Percentiles rank a stretch among this genome's conserved stretches.
Conservation (phyloP, 2,888 invertebrate species). For the Cosmia trapezina region DNA sequence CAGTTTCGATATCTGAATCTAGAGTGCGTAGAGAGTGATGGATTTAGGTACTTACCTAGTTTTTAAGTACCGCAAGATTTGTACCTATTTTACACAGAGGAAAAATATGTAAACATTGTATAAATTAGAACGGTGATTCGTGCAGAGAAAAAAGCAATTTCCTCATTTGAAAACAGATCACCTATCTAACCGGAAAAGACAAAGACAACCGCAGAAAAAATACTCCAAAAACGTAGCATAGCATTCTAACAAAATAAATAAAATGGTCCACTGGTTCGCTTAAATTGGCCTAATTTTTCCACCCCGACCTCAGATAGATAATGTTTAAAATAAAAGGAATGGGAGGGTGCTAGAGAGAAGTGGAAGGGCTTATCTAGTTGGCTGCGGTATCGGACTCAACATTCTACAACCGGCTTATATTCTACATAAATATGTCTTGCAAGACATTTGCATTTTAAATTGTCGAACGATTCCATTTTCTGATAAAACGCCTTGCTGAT, state of each 20-base stretch:
- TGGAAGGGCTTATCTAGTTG: conserved; percentile 77
- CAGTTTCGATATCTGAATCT: conserved; percentile 31
- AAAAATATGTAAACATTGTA: conserved; percentile 10
- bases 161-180: conserved; percentile 53
- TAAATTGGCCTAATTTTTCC: conserved; percentile 65
- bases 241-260: conserved; percentile 59
- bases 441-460: conserved; percentile 62
- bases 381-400: conserved; percentile 74
- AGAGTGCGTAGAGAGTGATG: conserved; percentile 11
- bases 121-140: conserved; percentile 19
- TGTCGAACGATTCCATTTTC: conserved; percentile 63
- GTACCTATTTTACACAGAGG: background rate
- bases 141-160: conserved; percentile 36
- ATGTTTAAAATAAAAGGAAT: conserved; percentile 77
- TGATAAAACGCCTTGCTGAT: conserved; percentile 62
- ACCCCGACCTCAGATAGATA: conserved; percentile 72
- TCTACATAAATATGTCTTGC: conserved; percentile 67
- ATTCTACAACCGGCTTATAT: conserved; percentile 70
- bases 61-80: background rate
- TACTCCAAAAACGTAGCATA: conserved; percentile 33
- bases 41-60: conserved; percentile 1
- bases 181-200: conserved; percentile 48
- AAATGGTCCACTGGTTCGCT: conserved; percentile 54
- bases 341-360: conserved; percentile 64
- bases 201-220: conserved; percentile 41